Conservation (phyloP, 2,113 vertebrate genomes). For the Myanophis thanlyinensis region DNA sequence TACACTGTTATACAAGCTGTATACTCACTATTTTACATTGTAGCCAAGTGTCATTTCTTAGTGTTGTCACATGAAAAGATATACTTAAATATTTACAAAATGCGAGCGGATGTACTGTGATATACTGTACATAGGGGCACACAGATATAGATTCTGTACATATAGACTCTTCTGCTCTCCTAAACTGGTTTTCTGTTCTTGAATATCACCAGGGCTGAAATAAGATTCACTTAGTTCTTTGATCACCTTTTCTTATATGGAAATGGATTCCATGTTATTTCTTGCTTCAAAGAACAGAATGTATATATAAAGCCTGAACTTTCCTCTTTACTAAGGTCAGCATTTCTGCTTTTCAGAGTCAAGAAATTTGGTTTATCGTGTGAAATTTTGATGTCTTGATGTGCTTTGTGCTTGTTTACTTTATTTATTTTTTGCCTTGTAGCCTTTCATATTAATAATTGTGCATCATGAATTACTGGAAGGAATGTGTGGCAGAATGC, state of each 20-base stretch:
- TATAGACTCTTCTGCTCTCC: neutral
- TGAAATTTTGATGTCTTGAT: neutral
- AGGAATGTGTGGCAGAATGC: constrained; percentile 22
- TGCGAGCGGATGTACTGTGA: too few relatives aligned
- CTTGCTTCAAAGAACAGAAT: neutral
- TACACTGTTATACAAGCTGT: too few relatives aligned
- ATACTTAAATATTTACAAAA: too few relatives aligned
- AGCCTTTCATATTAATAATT: neutral
- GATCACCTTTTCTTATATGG: neutral
- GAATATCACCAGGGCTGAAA: neutral
- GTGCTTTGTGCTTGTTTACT: neutral
- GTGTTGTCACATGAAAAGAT: too few relatives aligned
- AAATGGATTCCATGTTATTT: neutral
- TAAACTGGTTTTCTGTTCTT: neutral
- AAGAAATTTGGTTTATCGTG: neutral
- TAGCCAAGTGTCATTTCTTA: too few relatives aligned
- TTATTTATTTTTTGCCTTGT: neutral
- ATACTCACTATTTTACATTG: too few relatives aligned
- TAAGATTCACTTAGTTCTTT: neutral
- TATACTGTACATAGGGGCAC: neutral
- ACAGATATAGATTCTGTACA: neutral
- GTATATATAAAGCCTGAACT: neutral
- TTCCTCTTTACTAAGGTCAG: neutral
- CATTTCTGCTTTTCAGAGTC: neutral
- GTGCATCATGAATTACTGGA: constrained; percentile 42